These are phyloP conservation scores for Cylas formicarius DNA, from an alignment of 1,140 invertebrate species.

Conservation along the genomic window DNA sequence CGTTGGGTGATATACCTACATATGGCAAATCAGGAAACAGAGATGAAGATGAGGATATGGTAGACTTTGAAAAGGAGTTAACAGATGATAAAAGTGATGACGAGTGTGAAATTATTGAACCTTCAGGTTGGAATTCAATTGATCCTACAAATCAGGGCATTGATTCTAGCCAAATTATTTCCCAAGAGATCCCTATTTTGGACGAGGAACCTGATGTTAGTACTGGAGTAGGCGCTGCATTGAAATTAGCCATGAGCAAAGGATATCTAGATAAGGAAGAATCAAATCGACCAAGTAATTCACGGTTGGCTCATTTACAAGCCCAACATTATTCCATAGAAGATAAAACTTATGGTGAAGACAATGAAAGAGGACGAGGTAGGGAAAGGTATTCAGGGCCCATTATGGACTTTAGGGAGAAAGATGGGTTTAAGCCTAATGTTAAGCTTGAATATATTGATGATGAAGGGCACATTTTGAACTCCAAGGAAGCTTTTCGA, in stretches of 20 bases:
- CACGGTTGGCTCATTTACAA: slow-evolving; percentile 69
- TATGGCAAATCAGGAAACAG: slow-evolving; percentile 83
- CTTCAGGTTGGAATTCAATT: slow-evolving; percentile 45
- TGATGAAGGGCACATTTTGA: slow-evolving; percentile 84
- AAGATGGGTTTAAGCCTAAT: slow-evolving; percentile 87
- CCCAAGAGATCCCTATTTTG: slow-evolving; percentile 66
- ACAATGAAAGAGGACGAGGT: slow-evolving; percentile 44
- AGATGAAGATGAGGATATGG: slow-evolving; percentile 74
- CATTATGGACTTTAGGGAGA: slow-evolving; percentile 89
- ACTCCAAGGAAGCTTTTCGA: slow-evolving; percentile 93
- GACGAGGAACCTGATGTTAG: slow-evolving; percentile 95
- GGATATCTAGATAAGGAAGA: slow-evolving; percentile 87
- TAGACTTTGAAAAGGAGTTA: slow-evolving; percentile 45
- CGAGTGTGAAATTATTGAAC: slow-evolving; percentile 37
- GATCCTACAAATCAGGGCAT: slow-evolving; percentile 38
- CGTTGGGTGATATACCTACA: slow-evolving; percentile 87
- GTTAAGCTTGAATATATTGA: slow-evolving; percentile 97
- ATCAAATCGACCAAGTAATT: slow-evolving; percentile 60
- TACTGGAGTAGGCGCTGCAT: slow-evolving; percentile 82
- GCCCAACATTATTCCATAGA: slow-evolving; percentile 95
- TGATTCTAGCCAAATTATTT: slow-evolving; percentile 14
- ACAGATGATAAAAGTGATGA: slow-evolving; percentile 30
- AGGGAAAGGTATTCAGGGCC: slow-evolving; percentile 79
- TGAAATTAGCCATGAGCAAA: slow-evolving; percentile 90
- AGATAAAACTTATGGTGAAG: slow-evolving; percentile 82